Evolutionary conservation across 2,888 invertebrate species (phyloP).

Genomic region (Nebria salina): DNA sequence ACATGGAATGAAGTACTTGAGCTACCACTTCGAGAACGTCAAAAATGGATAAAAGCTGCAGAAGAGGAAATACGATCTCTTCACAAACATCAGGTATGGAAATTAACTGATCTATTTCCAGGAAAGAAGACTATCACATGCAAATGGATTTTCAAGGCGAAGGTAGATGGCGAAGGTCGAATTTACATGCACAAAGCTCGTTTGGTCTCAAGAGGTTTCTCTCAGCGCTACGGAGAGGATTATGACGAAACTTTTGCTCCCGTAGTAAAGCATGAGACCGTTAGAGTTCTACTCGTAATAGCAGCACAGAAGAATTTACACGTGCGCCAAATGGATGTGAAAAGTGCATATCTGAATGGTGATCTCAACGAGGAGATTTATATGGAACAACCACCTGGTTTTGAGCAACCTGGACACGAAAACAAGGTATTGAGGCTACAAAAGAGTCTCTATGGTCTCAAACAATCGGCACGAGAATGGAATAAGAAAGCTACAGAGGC

Average conservation of each 20-base stretch:
- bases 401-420: neutral
- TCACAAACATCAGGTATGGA: neutral
- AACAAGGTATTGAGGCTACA: neutral
- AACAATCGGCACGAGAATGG: neutral
- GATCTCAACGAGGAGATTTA: too few species aligned
- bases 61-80: too few species aligned
- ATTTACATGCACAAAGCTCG: slow-evolving; percentile 45
- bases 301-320: slow-evolving; percentile 22
- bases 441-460: too few species aligned
- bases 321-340: slow-evolving; percentile 34
- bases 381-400: slow-evolving; percentile 48
- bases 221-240: slow-evolving; percentile 51
- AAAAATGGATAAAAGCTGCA: too few species aligned
- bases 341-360: slow-evolving; percentile 49
- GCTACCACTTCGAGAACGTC: too few species aligned
- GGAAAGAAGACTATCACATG: slow-evolving; percentile 33
- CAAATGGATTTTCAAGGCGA: slow-evolving; percentile 51
- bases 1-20: too few species aligned
- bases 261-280: slow-evolving; percentile 49
- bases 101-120: slow-evolving; percentile 4
- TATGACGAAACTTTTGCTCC: slow-evolving; percentile 52
- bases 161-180: slow-evolving; percentile 47
- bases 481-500: slow-evolving; percentile 14
- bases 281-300: slow-evolving; percentile 48
- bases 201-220: slow-evolving; percentile 51